Base-by-base conservation (phyloP, 2,113 vertebrate species). In the Poecile atricapillus region DNA sequence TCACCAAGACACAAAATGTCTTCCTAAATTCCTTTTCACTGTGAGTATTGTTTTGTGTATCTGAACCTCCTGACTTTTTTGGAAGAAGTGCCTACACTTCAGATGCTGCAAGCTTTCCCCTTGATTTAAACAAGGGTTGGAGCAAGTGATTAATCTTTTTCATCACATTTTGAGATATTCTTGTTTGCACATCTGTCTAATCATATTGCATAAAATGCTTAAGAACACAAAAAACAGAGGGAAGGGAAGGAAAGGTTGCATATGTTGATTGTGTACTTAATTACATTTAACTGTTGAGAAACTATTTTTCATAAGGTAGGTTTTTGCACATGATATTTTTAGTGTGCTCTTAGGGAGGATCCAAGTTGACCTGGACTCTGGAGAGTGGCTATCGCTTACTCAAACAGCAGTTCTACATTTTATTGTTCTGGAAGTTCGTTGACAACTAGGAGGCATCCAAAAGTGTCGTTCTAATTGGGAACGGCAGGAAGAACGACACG, bases 141-240 rank as follows among this genome's bases (percentile, higher is more conserved):
- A 93, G 69, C n/a, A 87, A 88, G 64, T 5, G 18, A 86, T 90
- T 95, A 77, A 94, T 89, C 79, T 68, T 87, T 87, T 94, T 75
- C 5, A 2, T 92, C 77, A 58, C 20, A 69, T 75, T 90, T 95
- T 92, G 2, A 1, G 41, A 84, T 87, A 89, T 20, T 22, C 60
- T 83, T 87, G 53, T 91, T 95, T 95, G 73, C 69, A 92, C 93
- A 96, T 95, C 94, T 92, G 92, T 82, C 62, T 68, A 90, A 78
- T 92, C 60, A 86, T 88, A 84, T 87, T 68, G 52, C 65, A 75
- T 87, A 65, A 89, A 93, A 94, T 89, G 64, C 79, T 89, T 95
- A 92, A 89, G 60, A 92, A 87, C 73, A 92, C 53, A 90, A 58
- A 87, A 75, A 53, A 84, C 35, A 90, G 44, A 39, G 43, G 43